Conservation (phyloP, 2,113 vertebrate genomes). For the Aleadryas rufinucha region DNA sequence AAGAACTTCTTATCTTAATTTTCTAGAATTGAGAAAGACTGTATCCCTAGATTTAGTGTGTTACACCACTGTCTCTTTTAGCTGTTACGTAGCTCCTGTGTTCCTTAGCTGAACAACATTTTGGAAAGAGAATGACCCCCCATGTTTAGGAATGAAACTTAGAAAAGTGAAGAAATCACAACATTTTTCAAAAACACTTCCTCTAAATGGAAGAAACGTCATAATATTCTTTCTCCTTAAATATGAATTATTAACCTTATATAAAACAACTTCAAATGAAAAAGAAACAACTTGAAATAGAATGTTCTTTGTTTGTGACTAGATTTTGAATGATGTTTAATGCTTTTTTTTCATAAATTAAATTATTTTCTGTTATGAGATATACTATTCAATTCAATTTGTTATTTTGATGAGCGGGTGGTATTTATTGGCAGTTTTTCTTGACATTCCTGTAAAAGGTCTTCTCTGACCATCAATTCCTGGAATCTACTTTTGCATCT, state of each 20-base stretch:
- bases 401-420: background rate
- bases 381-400: background rate
- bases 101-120: background rate
- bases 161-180: background rate
- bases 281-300: background rate
- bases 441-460: background rate
- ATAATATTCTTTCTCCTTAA: background rate
- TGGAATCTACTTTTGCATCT: constrained; percentile 31
- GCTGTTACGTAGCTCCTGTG: accelerated
- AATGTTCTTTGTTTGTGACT: background rate
- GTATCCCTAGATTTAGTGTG: background rate
- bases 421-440: background rate
- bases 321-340: background rate
- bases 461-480: background rate
- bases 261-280: background rate
- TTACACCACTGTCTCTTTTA: background rate
- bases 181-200: background rate
- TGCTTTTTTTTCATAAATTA: background rate
- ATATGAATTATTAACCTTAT: background rate
- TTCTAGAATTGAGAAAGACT: background rate
- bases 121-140: background rate
- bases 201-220: background rate
- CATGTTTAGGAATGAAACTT: background rate
- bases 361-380: background rate
- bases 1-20: background rate